Evolutionary conservation across 1,140 invertebrate species (phyloP).

Genomic region (Zeugodacus cucurbitae): DNA sequence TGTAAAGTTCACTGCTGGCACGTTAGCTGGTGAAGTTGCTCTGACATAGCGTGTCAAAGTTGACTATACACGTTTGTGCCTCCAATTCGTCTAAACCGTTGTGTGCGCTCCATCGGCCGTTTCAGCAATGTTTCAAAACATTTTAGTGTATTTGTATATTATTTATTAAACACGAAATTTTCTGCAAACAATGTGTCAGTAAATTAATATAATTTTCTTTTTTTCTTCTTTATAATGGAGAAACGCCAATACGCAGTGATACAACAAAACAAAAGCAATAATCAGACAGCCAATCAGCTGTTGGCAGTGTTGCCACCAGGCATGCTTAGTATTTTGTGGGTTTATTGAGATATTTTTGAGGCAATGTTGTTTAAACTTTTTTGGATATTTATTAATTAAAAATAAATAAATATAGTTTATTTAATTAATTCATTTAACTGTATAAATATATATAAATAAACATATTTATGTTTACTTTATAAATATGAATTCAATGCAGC

Average conservation of each 20-base stretch:
- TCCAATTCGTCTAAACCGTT: neutral
- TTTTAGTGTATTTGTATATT: too few relatives aligned
- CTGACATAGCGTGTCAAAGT: neutral
- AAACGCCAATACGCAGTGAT: neutral
- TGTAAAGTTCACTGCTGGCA: neutral
- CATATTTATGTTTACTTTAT: too few relatives aligned
- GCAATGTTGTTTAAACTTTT: neutral
- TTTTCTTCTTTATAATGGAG: neutral
- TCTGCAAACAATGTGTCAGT: neutral
- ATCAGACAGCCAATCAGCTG: neutral
- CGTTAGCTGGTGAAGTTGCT: neutral
- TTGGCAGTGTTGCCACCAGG: neutral
- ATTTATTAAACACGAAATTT: neutral
- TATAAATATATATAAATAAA: too few relatives aligned
- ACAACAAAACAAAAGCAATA: slow-evolving; percentile 3
- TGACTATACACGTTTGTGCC: neutral
- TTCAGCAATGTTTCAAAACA: neutral
- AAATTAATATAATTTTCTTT: neutral
- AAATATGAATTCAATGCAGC: too few relatives aligned
- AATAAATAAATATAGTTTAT: too few relatives aligned
- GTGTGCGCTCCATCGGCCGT: neutral
- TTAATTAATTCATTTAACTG: too few relatives aligned
- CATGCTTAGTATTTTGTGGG: neutral
- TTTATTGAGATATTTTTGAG: neutral
- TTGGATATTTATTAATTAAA: too few relatives aligned